Base-by-base conservation (phyloP, 2,113 vertebrate genomes). In the Notothenia rossii region DNA sequence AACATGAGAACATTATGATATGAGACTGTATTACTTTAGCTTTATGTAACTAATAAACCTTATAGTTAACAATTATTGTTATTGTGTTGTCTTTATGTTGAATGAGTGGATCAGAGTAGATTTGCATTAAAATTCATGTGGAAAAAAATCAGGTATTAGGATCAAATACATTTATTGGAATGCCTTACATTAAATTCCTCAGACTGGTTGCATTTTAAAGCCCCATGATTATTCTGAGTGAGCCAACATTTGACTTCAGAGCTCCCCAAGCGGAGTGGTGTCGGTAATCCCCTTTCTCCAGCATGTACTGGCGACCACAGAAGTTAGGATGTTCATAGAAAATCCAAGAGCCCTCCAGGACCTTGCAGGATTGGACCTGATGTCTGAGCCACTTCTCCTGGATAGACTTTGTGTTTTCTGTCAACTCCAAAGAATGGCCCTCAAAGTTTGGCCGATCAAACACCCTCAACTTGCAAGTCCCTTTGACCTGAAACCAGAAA, bases 311-410 rank as follows among this genome's bases (percentile, higher is more conserved):
- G 3, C 89, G 86, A 11, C 92, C 91, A 1, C 82, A 79, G 80
- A 82, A 93, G 85, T 92, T 90, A 59, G 92, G 89, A 15, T 93
- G 87, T 49, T 93, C 90, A 29, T 67, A 93, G 75, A 93, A 91
- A 51, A 88, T 63, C 91, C 92, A 93, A 55, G 85, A 74, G 1
- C 91, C 90, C 2, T 88, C 76, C 1, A 89, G 63, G 33, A 93
- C 88, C 49, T 89, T 88, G 68, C 90, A 92, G 45, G 91, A 93
- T 45, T 86, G 86, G 50, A 93, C 67, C 50, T 92, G 84, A 6
- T 55, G 71, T 14, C 74, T 63, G 8, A 53, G 22, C 70, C 82
- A 90, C 7, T 84, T 86, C 14, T 92, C 91, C 13, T 76, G 79
- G 11, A 92, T 10, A 22, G 85, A 83, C 50, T 75, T 79, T 40